Conservation (phyloP, 2,113 vertebrate genomes). For the Myrmecophaga tridactyla region DNA sequence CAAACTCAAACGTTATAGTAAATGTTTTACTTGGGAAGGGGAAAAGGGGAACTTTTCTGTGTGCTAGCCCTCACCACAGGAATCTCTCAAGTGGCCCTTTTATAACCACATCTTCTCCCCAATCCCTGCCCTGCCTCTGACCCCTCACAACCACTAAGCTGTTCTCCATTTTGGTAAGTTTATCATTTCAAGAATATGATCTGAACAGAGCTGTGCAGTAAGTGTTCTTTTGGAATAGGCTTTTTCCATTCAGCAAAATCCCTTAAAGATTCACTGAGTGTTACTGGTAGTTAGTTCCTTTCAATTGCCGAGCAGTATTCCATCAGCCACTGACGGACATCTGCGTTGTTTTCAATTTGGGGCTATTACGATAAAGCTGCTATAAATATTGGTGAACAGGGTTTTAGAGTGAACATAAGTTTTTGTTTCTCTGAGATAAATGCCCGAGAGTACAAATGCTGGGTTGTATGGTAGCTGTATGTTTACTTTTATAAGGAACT, state of each 20-base stretch:
- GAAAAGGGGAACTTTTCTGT: neutral
- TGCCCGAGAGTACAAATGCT: neutral
- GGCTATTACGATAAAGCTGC: neutral
- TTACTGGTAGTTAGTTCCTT: too few species aligned
- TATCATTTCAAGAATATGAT: neutral
- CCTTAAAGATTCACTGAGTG: neutral
- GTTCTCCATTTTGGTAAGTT: neutral
- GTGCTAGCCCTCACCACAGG: neutral
- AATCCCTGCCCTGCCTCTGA: too few species aligned
- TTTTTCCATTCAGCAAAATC: neutral
- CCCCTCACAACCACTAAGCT: neutral
- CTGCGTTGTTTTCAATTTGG: neutral
- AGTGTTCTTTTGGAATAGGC: neutral
- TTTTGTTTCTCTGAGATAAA: neutral
- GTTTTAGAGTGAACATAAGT: neutral
- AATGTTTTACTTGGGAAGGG: constrained; percentile 43
- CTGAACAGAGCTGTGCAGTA: neutral
- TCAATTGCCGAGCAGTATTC: too few species aligned
- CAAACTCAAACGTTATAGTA: constrained; percentile 38
- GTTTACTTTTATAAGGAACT: neutral
- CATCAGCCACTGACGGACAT: too few species aligned
- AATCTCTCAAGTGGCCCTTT: neutral
- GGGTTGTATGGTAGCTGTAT: neutral
- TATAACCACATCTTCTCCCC: neutral
- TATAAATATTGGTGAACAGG: neutral